phyloP scores from a whole-genome alignment of 1,140 invertebrate genomes.

The Pseudoatta argentina region DNA sequence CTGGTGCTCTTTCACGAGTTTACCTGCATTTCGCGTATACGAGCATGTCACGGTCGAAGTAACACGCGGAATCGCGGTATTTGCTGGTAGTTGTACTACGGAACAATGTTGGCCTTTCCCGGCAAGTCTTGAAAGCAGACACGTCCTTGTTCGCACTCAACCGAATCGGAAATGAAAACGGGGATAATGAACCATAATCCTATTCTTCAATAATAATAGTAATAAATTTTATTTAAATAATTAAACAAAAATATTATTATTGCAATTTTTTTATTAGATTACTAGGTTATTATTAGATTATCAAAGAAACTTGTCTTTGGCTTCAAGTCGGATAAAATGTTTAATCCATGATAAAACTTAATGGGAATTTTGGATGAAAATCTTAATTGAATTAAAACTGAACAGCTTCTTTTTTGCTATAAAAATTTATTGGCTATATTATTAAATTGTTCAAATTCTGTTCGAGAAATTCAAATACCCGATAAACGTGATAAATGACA shows the following conservation, averaged over 20 bases:
- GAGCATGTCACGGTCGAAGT: slow-evolving; percentile 3
- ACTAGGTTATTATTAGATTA: neutral
- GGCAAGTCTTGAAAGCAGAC: neutral
- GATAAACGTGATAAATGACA: neutral
- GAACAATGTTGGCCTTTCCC: neutral
- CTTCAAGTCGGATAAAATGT: neutral
- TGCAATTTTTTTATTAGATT: neutral
- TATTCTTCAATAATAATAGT: no score
- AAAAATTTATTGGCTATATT: neutral
- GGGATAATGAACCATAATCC: neutral
- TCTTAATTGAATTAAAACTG: neutral
- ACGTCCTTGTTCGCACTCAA: neutral
- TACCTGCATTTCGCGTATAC: neutral
- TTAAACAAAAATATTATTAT: neutral
- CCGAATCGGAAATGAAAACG: neutral
- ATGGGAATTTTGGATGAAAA: neutral
- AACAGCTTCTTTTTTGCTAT: neutral
- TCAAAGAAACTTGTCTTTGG: neutral
- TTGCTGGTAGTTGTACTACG: neutral
- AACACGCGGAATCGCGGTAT: slow-evolving; percentile 23
- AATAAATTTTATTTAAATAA: neutral
- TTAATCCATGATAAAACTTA: no score
- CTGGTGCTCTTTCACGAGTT: slow-evolving; percentile 38
- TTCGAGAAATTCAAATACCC: neutral
- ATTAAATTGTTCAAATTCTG: neutral